Conservation (phyloP, 2,113 vertebrate genomes). For the Pteruthius melanotis region DNA sequence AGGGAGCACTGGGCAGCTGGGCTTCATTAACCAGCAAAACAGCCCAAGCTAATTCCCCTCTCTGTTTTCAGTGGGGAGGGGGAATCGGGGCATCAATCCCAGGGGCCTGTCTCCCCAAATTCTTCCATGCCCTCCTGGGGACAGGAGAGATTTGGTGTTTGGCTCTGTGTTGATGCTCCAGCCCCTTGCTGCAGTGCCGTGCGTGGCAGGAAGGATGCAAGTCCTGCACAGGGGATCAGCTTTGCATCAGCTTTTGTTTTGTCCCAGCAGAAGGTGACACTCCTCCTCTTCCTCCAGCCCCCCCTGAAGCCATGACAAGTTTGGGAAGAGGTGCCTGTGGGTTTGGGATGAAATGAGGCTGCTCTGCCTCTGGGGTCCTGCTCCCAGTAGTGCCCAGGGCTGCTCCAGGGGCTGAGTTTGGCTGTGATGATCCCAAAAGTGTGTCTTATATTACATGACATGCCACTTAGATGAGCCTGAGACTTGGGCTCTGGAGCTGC, state of each 20-base stretch:
- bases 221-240: background rate
- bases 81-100: background rate
- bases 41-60: background rate
- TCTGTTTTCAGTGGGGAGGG: background rate
- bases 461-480: background rate
- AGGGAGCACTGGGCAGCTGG: background rate
- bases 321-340: background rate
- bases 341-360: background rate
- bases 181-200: background rate
- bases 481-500: background rate
- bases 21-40: background rate
- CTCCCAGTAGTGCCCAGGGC: background rate
- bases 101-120: background rate
- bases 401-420: background rate
- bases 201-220: background rate
- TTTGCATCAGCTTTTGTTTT: background rate
- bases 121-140: background rate
- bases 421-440: background rate
- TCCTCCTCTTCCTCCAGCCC: background rate
- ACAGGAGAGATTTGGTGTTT: background rate
- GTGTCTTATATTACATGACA: accelerated
- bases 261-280: background rate
- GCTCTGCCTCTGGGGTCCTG: background rate
- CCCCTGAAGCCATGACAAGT: background rate
- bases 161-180: background rate